phyloP scores from a whole-genome alignment of 2,113 vertebrate genomes.

The Mesitornis unicolor region DNA sequence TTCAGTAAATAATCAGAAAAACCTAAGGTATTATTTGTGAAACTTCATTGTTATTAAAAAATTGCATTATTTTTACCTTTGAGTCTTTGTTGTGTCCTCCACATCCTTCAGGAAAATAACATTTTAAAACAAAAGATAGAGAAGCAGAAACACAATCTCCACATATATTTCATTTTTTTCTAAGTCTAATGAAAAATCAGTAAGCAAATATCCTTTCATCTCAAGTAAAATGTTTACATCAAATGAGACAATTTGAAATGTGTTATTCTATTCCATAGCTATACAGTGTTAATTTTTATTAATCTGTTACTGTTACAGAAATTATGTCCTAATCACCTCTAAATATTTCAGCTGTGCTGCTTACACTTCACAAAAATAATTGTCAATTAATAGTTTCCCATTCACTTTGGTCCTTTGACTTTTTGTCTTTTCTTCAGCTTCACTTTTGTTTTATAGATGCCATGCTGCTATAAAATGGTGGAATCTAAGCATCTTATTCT shows the following conservation, averaged over 20 bases:
- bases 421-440: slow-evolving; percentile 13
- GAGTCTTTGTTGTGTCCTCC: background rate
- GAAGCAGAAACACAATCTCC: background rate
- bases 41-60: background rate
- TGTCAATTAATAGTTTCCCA: background rate
- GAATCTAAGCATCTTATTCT: background rate
- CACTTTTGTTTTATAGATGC: background rate
- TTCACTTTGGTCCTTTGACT: slow-evolving; percentile 17
- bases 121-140: background rate
- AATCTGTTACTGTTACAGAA: background rate
- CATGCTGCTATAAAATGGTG: background rate
- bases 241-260: background rate
- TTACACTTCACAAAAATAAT: background rate
- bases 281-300: background rate
- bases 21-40: background rate
- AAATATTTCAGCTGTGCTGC: background rate
- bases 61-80: background rate
- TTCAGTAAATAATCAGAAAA: background rate
- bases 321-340: background rate
- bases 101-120: background rate
- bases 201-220: background rate
- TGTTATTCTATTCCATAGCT: background rate
- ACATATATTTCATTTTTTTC: background rate
- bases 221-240: background rate
- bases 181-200: background rate